Evolutionary conservation across 2,797 vertebrate species (phyloP).

Genomic region (Carcharodon carcharias): DNA sequence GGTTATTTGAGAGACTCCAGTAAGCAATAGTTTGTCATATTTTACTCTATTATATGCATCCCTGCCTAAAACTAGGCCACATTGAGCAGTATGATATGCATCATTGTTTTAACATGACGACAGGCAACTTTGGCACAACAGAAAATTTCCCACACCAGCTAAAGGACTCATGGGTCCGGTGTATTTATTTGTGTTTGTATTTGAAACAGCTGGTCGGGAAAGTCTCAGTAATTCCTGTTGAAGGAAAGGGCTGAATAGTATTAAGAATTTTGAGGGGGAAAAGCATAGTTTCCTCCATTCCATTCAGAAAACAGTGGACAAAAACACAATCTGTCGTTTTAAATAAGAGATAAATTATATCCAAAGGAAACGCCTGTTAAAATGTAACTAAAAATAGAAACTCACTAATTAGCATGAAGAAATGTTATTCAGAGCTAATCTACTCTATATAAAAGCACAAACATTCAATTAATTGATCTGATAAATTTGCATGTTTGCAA

Average conservation of each 20-base stretch:
- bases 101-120: conserved; percentile 4
- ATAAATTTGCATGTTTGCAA: not conserved
- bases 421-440: conserved; percentile 32
- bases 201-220: not conserved
- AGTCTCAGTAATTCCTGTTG: conserved; percentile 13
- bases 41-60: not conserved
- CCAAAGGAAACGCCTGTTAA: not conserved
- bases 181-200: conserved; percentile 11
- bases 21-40: not conserved
- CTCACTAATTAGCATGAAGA: conserved; percentile 39
- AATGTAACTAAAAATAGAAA: not conserved
- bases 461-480: not conserved
- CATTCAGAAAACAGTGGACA: not conserved
- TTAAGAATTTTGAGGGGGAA: not conserved
- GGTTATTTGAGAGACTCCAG: not conserved
- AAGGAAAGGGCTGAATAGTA: conserved; percentile 33
- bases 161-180: not conserved
- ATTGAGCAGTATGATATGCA: not conserved
- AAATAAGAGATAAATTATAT: not conserved
- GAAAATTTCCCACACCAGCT: conserved; percentile 31
- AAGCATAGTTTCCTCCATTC: not conserved
- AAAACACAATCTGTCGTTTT: not conserved
- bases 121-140: not conserved
- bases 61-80: not conserved
- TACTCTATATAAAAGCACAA: not conserved